These are phyloP conservation scores for Hyposmocoma kahamanoa DNA, from an alignment of 1,140 invertebrate species.

Conservation along the genomic window DNA sequence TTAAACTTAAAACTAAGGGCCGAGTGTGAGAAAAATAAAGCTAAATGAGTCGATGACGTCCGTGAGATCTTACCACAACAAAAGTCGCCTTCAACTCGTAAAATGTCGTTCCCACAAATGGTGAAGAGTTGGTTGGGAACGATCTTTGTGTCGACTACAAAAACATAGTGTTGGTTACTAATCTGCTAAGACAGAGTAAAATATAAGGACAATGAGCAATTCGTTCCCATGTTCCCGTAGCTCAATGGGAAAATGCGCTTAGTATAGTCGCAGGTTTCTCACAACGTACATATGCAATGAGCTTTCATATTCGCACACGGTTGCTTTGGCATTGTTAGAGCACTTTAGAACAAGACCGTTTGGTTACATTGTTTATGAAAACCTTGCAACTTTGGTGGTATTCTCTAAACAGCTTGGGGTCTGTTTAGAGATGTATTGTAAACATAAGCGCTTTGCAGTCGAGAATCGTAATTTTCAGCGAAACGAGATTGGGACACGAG, in stretches of 20 bases:
- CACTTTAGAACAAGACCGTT: background rate
- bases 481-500: slow-evolving; percentile 1
- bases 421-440: slow-evolving; percentile 2
- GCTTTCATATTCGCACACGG: slow-evolving; percentile 2
- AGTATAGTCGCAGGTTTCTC: slow-evolving; percentile 18
- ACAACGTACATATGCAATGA: slow-evolving; percentile 12
- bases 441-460: background rate
- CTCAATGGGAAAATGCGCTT: slow-evolving; percentile 28
- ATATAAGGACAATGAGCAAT: slow-evolving; percentile 48
- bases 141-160: slow-evolving; percentile 44
- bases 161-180: slow-evolving; percentile 43
- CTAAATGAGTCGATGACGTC: slow-evolving; percentile 32
- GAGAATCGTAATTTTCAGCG: background rate
- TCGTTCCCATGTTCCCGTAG: slow-evolving; percentile 28
- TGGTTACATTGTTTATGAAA: background rate
- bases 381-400: background rate
- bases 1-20: slow-evolving; percentile 38
- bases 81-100: slow-evolving; percentile 29
- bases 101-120: slow-evolving; percentile 46
- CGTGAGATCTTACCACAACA: slow-evolving; percentile 51
- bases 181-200: slow-evolving; percentile 45
- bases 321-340: background rate
- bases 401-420: background rate
- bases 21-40: slow-evolving; percentile 47
- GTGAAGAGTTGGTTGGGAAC: slow-evolving; percentile 36